Percentiles rank a stretch among this genome's conserved stretches.
These are phyloP conservation scores for Campaea margaritaria DNA, from an alignment of 2,888 invertebrate genomes.

Conservation along the genomic window DNA sequence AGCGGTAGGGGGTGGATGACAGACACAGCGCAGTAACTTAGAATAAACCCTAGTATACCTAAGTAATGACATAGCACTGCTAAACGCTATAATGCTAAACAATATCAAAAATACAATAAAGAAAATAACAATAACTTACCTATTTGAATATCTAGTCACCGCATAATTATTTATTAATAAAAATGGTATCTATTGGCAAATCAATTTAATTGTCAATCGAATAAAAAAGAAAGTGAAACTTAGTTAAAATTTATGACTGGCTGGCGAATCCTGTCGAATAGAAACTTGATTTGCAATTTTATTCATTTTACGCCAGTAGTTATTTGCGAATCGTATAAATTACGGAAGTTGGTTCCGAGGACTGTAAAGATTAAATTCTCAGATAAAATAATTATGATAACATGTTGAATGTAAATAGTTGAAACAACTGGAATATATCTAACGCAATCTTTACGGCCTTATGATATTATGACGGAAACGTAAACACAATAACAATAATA, in stretches of 20 bases:
- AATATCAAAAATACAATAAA: not conserved
- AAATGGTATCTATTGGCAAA: not conserved
- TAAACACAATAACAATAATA: no score
- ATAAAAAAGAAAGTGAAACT: conserved; percentile 28
- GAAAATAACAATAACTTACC: not conserved
- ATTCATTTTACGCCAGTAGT: conserved; percentile 17
- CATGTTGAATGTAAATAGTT: not conserved
- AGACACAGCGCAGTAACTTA: no score
- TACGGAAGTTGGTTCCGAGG: conserved; percentile 31
- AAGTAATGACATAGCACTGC: not conserved
- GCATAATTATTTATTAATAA: not conserved
- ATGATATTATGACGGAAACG: not conserved
- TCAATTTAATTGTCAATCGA: conserved; percentile 11
- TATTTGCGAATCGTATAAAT: conserved; percentile 24
- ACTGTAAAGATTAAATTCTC: conserved; percentile 9
- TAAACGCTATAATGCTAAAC: not conserved
- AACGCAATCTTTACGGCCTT: not conserved
- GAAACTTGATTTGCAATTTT: conserved; percentile 28
- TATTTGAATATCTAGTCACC: not conserved
- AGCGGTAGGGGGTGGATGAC: conserved; percentile 19
- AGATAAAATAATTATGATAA: conserved; percentile 11
- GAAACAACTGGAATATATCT: conserved; percentile 5
- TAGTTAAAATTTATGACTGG: conserved; percentile 21
- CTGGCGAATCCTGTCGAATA: conserved; percentile 20
- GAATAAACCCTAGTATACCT: not conserved